Conservation (phyloP, 2,113 vertebrate species). For the Pomatostomus ruficeps region DNA sequence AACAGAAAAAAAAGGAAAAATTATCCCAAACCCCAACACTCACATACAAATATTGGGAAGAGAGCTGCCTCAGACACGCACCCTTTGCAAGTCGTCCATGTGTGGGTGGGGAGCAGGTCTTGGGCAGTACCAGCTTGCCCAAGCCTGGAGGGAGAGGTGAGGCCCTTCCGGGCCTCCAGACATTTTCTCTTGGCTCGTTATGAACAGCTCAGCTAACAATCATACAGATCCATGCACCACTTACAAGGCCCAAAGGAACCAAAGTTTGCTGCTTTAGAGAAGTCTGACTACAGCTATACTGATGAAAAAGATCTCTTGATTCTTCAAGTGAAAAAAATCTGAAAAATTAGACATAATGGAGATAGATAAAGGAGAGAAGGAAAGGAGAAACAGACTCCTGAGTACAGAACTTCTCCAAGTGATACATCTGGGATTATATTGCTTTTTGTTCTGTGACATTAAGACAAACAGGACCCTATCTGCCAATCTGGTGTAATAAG, state of each 20-base stretch:
- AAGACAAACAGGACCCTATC: rapidly evolving
- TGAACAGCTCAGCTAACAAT: neutral
- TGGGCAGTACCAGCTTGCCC: neutral
- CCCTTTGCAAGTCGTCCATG: rapidly evolving
- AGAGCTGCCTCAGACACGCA: neutral
- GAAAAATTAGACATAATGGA: neutral
- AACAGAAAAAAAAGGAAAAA: too few species aligned
- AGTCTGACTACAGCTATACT: neutral
- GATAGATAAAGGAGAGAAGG: neutral
- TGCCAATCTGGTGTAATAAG: neutral
- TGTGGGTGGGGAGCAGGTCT: neutral
- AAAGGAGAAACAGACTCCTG: neutral
- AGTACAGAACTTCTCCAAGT: neutral
- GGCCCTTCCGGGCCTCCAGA: neutral
- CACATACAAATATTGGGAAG: neutral
- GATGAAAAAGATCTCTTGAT: neutral
- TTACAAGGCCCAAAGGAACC: neutral
- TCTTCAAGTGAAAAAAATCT: neutral
- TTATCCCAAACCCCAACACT: too few species aligned
- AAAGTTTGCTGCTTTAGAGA: neutral
- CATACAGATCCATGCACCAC: neutral
- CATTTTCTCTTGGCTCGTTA: neutral
- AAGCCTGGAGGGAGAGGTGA: neutral
- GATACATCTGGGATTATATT: neutral
- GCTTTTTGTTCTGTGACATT: neutral